Conservation (phyloP, 2,888 invertebrate species). For the Saturnia japonica region DNA sequence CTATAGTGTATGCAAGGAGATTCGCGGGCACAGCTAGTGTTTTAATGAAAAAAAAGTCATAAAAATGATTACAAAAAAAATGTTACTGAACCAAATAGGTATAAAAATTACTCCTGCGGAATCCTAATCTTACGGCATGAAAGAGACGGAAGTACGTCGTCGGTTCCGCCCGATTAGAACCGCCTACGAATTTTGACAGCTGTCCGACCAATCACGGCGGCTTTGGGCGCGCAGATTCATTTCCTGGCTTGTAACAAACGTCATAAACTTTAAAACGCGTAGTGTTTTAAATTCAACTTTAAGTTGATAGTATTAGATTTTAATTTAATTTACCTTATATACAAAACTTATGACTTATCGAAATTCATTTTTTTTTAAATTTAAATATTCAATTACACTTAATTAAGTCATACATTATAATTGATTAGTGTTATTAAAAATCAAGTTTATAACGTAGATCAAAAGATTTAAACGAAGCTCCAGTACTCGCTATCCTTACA, state of each 20-base stretch:
- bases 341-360: neutral
- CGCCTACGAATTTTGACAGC: slow-evolving; percentile 73
- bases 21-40: neutral
- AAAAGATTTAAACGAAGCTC: too few relatives aligned
- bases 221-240: slow-evolving; percentile 40
- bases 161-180: slow-evolving; percentile 63
- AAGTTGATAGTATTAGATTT: neutral
- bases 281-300: slow-evolving; percentile 19
- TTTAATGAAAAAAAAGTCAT: neutral
- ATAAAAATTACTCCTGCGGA: slow-evolving; percentile 24
- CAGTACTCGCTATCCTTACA: too few relatives aligned
- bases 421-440: neutral
- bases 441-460: neutral
- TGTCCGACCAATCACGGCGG: slow-evolving; percentile 59
- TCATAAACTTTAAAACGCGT: slow-evolving; percentile 15
- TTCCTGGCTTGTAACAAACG: slow-evolving; percentile 26
- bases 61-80: neutral
- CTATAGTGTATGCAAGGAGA: too few relatives aligned
- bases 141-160: slow-evolving; percentile 56
- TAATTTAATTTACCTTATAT: neutral
- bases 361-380: neutral
- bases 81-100: slow-evolving; percentile 33
- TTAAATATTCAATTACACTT: neutral
- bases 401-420: neutral
- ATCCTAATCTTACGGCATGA: slow-evolving; percentile 41